phyloP scores from a whole-genome alignment of 2,888 invertebrate genomes.

The Taenaris catops region DNA sequence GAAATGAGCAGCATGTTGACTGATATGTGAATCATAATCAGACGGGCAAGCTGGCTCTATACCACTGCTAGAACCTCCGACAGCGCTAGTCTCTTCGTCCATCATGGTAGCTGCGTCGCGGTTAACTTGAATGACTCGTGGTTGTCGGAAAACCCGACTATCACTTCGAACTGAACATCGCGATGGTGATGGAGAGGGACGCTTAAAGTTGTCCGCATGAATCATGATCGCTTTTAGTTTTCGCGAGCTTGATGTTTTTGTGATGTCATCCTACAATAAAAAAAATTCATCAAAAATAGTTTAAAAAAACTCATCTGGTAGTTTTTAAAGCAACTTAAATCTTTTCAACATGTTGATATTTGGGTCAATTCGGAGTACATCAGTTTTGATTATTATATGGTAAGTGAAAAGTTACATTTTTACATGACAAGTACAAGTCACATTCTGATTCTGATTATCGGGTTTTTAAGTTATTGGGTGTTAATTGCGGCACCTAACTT shows the following conservation, averaged over 20 bases:
- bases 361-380: too few relatives aligned
- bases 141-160: conserved; percentile 62
- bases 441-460: too few relatives aligned
- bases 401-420: too few relatives aligned
- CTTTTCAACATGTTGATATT: too few relatives aligned
- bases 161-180: conserved; percentile 69
- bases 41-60: conserved; percentile 30
- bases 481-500: too few relatives aligned
- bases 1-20: conserved; percentile 54
- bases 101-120: conserved; percentile 75
- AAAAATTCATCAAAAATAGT: background rate
- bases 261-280: conserved; percentile 19
- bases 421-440: too few relatives aligned
- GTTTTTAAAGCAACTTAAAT: too few relatives aligned
- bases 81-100: conserved; percentile 48
- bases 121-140: conserved; percentile 71
- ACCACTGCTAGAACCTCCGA: conserved; percentile 25
- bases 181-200: conserved; percentile 71
- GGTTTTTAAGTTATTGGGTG: too few relatives aligned
- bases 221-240: conserved; percentile 43
- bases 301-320: too few relatives aligned
- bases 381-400: too few relatives aligned
- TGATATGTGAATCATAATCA: conserved; percentile 50
- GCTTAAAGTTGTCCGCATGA: conserved; percentile 65
- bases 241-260: conserved; percentile 3